Evolutionary conservation across 2,888 invertebrate species (phyloP).

Genomic region (Aromia moschata): DNA sequence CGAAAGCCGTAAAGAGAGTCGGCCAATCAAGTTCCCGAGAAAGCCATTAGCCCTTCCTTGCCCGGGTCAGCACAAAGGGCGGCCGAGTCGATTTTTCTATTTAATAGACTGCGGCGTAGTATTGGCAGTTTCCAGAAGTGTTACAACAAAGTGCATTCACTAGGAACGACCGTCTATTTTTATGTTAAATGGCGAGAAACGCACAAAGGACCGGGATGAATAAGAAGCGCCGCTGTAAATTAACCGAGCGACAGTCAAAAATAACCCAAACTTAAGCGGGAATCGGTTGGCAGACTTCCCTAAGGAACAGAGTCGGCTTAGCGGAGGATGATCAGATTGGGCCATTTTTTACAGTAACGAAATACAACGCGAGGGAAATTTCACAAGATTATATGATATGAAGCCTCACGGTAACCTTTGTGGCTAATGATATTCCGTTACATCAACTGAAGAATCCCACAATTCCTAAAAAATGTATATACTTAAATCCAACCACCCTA

Average conservation of each 20-base stretch:
- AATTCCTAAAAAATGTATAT: too few species aligned
- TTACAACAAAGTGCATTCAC: constrained; percentile 31
- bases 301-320: constrained; percentile 9
- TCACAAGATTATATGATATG: too few species aligned
- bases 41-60: constrained; percentile 19
- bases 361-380: too few species aligned
- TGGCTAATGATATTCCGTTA: too few species aligned
- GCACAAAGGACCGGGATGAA: constrained; percentile 29
- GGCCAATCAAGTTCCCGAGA: constrained; percentile 21
- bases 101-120: constrained; percentile 18
- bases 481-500: too few species aligned
- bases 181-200: constrained; percentile 29
- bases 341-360: too few species aligned
- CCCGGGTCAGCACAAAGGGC: constrained; percentile 12
- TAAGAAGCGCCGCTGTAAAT: constrained; percentile 37
- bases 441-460: too few species aligned
- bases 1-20: constrained; percentile 21
- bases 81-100: constrained; percentile 34
- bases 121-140: constrained; percentile 26
- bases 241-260: constrained; percentile 29
- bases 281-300: constrained; percentile 20
- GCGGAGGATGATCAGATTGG: too few species aligned
- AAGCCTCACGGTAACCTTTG: too few species aligned
- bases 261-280: constrained; percentile 16
- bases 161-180: constrained; percentile 26